Base-by-base conservation (phyloP, 2,113 vertebrate species). In the Pluvialis apricaria region DNA sequence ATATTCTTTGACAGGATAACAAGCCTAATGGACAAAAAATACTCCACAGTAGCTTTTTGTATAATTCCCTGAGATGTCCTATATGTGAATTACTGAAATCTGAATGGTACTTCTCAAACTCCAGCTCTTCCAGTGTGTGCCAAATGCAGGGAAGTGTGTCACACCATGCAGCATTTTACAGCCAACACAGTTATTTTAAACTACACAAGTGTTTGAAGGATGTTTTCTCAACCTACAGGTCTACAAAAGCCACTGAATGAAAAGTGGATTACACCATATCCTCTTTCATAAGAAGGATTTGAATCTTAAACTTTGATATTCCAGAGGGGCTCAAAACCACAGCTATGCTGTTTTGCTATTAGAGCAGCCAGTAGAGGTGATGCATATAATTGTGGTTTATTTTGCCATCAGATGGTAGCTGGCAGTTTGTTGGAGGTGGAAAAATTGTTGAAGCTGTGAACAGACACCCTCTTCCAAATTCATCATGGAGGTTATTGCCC, bases 11-110 rank as follows among this genome's bases (percentile, higher is more conserved):
- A 89, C 77, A 89, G 57, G 69, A 84, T 87, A 96, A 95, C 69
- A 89, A 91, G 93, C 80, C 73, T 80, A 73, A 42, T 80, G 78
- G 85, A 88, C 49, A 90, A 93, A 96, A 94, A 80, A 11, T 57
- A 32, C 75, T 76, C 58, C 62, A 80, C 6, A 4, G 90, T 40
- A 91, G 87, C 44, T 70, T 45, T 85, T 36, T 57, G 13, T 76
- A 15, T 57, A 13, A 11, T 28, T 91, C 71, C 54, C 85, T 82
- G 87, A 54, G 62, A 92, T 82, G 66, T 73, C 32, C 58, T 76
- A 13, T 36, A 25, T 28, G 44, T 42, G 49, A 42, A 47, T 82
- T 84, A 61, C 47, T 38, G 70, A 87, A 87, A 71, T 66, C 69
- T 52, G 89, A 60, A 86, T 51, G 66, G 58, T 52, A 8, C 58